Percentiles rank a stretch among this genome's conserved stretches.
These are phyloP conservation scores for Diuraphis noxia DNA, from an alignment of 1,140 invertebrate genomes.

Conservation along the genomic window DNA sequence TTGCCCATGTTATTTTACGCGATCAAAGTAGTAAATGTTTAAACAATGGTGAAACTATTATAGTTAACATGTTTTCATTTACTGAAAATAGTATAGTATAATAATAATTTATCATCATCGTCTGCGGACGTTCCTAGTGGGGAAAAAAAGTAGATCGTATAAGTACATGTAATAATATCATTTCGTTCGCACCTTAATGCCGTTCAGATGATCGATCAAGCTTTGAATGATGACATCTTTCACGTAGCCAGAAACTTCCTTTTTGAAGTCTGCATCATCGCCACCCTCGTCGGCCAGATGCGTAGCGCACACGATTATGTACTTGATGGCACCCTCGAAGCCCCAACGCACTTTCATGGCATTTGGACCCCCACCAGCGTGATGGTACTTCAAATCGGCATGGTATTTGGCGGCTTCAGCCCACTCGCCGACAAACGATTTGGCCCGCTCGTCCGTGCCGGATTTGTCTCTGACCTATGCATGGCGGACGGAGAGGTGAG, in stretches of 20 bases:
- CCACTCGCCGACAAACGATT: slow-evolving; percentile 7
- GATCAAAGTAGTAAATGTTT: background rate
- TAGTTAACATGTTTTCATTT: background rate
- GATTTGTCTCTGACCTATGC: background rate
- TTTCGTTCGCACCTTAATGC: background rate
- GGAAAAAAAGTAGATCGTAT: background rate
- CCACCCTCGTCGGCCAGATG: background rate
- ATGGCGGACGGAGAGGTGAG: background rate
- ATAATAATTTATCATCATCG: background rate
- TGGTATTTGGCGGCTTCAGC: background rate
- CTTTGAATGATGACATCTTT: background rate
- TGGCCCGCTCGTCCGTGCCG: background rate
- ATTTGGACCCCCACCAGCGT: background rate
- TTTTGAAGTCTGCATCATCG: background rate
- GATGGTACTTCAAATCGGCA: background rate
- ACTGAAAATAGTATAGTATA: background rate
- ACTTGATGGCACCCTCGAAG: background rate
- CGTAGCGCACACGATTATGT: background rate
- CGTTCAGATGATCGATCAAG: background rate
- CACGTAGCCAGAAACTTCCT: background rate
- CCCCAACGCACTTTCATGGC: background rate
- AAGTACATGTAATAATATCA: background rate
- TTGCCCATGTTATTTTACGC: background rate
- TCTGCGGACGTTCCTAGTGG: background rate
- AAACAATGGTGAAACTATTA: background rate